Conservation (phyloP, 2,888 invertebrate genomes). For the Thymelicus acteon region DNA sequence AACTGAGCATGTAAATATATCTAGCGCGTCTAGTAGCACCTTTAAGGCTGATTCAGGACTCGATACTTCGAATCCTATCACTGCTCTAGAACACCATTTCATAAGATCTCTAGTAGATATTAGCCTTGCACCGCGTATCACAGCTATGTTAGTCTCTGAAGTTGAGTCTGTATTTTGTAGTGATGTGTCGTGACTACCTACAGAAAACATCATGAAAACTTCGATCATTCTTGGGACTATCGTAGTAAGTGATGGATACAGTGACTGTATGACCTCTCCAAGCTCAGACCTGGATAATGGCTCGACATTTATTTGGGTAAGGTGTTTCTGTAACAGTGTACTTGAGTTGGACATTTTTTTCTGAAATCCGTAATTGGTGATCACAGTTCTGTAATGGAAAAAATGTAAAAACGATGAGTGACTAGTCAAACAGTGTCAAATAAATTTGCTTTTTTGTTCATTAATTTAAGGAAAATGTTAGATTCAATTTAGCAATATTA, state of each 20-base stretch:
- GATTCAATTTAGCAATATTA: too few species aligned
- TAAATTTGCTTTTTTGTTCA: too few species aligned
- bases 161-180: constrained; percentile 66
- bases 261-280: constrained; percentile 87
- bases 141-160: constrained; percentile 51
- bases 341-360: constrained; percentile 87
- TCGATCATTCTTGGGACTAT: constrained; percentile 91
- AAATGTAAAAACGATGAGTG: background rate
- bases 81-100: constrained; percentile 94
- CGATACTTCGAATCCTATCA: constrained; percentile 89
- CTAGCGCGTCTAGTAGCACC: constrained; percentile 94
- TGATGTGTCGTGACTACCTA: constrained; percentile 86
- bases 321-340: constrained; percentile 91
- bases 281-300: constrained; percentile 91
- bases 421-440: too few species aligned
- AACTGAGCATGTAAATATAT: constrained; percentile 94
- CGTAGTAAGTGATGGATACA: constrained; percentile 89
- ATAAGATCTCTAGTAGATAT: constrained; percentile 95
- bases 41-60: constrained; percentile 88
- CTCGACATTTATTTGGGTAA: constrained; percentile 92
- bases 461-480: too few species aligned
- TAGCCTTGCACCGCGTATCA: constrained; percentile 84
- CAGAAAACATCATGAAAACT: constrained; percentile 92
- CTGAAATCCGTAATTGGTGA: constrained; percentile 86
- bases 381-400: constrained; percentile 76